Evolutionary conservation across 2,888 invertebrate genomes (phyloP).

Genomic region (Dendrolimus houi): DNA sequence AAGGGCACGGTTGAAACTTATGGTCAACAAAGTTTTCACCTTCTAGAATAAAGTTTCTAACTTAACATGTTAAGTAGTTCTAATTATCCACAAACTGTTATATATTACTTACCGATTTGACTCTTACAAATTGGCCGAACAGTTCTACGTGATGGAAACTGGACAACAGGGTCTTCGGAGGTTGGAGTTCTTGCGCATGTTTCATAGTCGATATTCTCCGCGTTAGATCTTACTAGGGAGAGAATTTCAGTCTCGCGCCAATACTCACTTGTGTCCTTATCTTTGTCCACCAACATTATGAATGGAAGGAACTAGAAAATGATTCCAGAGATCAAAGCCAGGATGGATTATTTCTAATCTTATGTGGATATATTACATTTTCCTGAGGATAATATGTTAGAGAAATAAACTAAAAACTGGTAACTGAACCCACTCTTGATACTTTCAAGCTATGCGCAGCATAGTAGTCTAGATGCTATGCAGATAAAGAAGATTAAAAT

Average conservation of each 20-base stretch:
- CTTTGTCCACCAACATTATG: conserved; percentile 43
- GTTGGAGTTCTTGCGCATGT: conserved; percentile 30
- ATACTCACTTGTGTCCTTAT: conserved; percentile 57
- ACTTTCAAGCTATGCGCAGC: no score
- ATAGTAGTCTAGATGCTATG: no score
- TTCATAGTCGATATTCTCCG: conserved; percentile 44
- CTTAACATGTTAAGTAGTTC: not conserved
- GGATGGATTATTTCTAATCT: no score
- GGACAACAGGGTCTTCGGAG: conserved; percentile 19
- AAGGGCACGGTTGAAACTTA: no score
- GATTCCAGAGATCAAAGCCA: no score
- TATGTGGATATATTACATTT: no score
- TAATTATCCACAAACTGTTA: not conserved
- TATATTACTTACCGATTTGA: conserved; percentile 34
- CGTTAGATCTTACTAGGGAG: conserved; percentile 40
- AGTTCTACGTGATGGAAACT: conserved; percentile 35
- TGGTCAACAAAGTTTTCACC: no score
- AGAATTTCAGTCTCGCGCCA: conserved; percentile 64
- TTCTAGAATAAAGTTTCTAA: not conserved
- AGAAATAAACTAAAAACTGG: no score
- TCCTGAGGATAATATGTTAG: no score
- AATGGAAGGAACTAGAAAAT: conserved; percentile 46
- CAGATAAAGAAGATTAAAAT: no score
- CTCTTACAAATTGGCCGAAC: conserved; percentile 52
- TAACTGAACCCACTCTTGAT: no score